phyloP scores from a whole-genome alignment of 2,888 invertebrate genomes.

The Nymphalis c-album region DNA sequence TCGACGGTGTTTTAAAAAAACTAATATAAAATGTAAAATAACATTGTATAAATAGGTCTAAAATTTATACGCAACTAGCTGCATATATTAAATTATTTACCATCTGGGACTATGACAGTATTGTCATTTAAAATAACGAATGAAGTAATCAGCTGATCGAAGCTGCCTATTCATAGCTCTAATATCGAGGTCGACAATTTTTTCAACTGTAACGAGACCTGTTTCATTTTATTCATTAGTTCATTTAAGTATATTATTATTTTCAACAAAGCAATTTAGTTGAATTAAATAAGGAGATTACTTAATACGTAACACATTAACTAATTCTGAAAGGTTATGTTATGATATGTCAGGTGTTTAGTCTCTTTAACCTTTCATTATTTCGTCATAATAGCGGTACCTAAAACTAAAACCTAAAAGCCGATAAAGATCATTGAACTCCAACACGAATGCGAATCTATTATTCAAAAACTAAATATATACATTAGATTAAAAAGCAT shows the following conservation, averaged over 20 bases:
- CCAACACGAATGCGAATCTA: neutral
- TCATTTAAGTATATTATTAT: neutral
- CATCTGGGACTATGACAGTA: too few relatives aligned
- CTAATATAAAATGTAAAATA: too few relatives aligned
- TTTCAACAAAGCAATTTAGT: too few relatives aligned
- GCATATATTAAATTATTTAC: too few relatives aligned
- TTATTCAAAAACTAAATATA: neutral
- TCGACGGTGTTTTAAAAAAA: too few relatives aligned
- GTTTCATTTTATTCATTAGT: neutral
- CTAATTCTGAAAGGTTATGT: neutral
- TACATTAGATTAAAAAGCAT: neutral
- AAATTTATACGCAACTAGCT: too few relatives aligned
- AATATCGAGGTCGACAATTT: neutral
- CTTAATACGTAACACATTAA: neutral
- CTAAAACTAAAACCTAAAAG: conserved; percentile 1
- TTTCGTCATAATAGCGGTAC: neutral
- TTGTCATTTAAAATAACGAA: neutral
- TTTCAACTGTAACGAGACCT: neutral
- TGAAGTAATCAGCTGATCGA: neutral
- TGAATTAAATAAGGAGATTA: neutral
- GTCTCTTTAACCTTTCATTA: neutral
- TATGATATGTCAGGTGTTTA: neutral
- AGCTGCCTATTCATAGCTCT: neutral
- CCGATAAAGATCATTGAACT: conserved; percentile 4
- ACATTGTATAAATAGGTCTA: too few relatives aligned